phyloP scores from a whole-genome alignment of 2,888 invertebrate species.

The Lasioglossum leucozonium region DNA sequence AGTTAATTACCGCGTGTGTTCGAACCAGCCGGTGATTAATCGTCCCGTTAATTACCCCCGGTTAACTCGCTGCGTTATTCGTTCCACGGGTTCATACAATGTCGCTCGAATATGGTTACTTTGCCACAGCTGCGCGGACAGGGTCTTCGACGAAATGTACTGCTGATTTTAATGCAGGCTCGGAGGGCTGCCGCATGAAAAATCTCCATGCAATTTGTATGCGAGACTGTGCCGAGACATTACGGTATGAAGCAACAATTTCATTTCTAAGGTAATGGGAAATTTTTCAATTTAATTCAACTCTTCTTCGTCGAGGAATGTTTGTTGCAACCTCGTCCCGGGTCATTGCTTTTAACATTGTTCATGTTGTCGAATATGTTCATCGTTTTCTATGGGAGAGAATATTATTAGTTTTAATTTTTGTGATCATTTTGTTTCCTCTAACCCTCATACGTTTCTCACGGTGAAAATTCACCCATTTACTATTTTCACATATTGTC shows the following conservation, averaged over 20 bases:
- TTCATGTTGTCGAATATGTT: too few species aligned
- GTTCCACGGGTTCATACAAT: conserved; percentile 34
- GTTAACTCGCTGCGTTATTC: conserved; percentile 56
- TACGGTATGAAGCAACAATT: background rate
- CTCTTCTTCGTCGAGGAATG: background rate
- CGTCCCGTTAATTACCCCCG: conserved; percentile 57
- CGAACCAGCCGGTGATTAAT: conserved; percentile 64
- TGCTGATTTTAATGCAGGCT: conserved; percentile 5
- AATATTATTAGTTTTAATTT: too few species aligned
- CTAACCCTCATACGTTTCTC: too few species aligned
- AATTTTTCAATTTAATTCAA: background rate
- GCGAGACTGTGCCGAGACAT: background rate
- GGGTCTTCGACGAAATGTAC: conserved; percentile 23
- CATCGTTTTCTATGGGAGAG: too few species aligned
- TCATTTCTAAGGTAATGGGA: background rate
- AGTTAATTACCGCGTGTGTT: conserved; percentile 55
- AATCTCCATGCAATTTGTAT: conserved; percentile 30
- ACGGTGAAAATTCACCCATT: too few species aligned
- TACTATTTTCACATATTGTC: too few species aligned
- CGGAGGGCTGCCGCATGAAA: conserved; percentile 16
- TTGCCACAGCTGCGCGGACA: conserved; percentile 44
- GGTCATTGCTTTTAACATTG: too few species aligned
- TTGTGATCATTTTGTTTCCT: too few species aligned
- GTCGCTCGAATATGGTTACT: conserved; percentile 43
- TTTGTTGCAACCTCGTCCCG: too few species aligned